Conservation (phyloP, 1,140 invertebrate genomes). For the Listronotus oregonensis region DNA sequence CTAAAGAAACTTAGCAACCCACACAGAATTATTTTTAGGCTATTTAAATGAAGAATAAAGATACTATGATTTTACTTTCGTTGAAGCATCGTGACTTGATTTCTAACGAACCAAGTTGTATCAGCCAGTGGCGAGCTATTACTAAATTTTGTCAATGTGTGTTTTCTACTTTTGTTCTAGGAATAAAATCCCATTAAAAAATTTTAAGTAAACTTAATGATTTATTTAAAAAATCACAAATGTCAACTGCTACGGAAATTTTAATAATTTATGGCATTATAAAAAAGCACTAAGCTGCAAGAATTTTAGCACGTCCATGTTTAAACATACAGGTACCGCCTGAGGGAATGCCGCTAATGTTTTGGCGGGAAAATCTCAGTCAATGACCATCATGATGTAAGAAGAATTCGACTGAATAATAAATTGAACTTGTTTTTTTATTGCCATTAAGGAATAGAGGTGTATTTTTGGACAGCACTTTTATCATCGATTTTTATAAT, state of each 20-base stretch:
- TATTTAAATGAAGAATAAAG: constrained; percentile 29
- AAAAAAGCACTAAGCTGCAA: too few relatives aligned
- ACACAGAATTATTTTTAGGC: constrained; percentile 21
- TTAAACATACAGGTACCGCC: constrained; percentile 34
- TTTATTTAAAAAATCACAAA: neutral
- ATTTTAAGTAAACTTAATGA: neutral
- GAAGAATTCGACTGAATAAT: constrained; percentile 37
- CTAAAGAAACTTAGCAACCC: neutral
- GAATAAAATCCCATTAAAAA: neutral
- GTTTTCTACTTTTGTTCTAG: neutral
- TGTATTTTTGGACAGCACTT: neutral
- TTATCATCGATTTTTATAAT: too few relatives aligned
- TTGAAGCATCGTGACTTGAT: constrained; percentile 32
- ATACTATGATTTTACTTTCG: constrained; percentile 37
- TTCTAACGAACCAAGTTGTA: constrained; percentile 26
- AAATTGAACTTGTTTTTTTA: constrained; percentile 32
- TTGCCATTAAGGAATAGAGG: constrained; percentile 14
- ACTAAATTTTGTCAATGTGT: neutral
- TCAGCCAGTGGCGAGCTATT: constrained; percentile 24
- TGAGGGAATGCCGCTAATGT: constrained; percentile 32
- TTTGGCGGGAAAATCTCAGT: constrained; percentile 39
- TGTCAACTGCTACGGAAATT: too few relatives aligned
- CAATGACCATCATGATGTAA: constrained; percentile 39
- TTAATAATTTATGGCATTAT: too few relatives aligned
- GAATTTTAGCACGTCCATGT: constrained; percentile 23